Percentiles rank a stretch among this genome's conserved stretches.
Conservation (phyloP, 2,888 invertebrate species). For the Miltochrista miniata region DNA sequence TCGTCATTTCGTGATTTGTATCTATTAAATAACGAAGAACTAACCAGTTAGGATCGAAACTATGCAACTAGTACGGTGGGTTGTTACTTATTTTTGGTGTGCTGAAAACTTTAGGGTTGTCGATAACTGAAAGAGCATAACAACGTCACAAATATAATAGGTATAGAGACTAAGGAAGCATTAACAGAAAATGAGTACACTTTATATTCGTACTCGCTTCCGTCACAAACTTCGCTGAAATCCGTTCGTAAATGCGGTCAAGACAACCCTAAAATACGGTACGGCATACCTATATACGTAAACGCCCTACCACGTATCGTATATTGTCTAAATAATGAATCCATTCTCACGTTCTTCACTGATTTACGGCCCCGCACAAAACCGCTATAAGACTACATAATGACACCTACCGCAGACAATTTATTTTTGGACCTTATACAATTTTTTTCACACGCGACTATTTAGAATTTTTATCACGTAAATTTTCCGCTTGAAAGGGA, state of each 20-base stretch:
- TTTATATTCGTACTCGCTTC: conserved; percentile 14
- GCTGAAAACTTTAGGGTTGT: conserved; percentile 21
- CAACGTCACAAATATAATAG: no score
- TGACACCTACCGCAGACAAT: conserved; percentile 80
- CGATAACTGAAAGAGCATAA: background rate
- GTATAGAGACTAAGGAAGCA: background rate
- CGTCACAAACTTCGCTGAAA: conserved; percentile 15
- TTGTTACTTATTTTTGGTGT: conserved; percentile 20
- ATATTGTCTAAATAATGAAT: conserved; percentile 74
- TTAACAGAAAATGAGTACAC: conserved; percentile 1
- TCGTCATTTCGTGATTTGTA: conserved; percentile 30
- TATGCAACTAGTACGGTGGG: conserved; percentile 27
- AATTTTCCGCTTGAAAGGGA: conserved; percentile 82
- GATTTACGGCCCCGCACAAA: conserved; percentile 73
- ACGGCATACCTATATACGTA: conserved; percentile 30
- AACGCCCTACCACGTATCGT: conserved; percentile 44
- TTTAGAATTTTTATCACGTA: conserved; percentile 82
- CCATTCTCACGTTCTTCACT: conserved; percentile 73
- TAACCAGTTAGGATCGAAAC: conserved; percentile 15
- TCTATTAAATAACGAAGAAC: no score
- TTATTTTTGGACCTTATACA: conserved; percentile 75
- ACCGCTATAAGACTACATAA: conserved; percentile 74
- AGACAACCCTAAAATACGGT: conserved; percentile 30
- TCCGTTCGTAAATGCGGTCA: conserved; percentile 15
- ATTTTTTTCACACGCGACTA: conserved; percentile 79